Evolutionary conservation across 2,797 vertebrate species (phyloP).

Genomic region (Enoplosus armatus): DNA sequence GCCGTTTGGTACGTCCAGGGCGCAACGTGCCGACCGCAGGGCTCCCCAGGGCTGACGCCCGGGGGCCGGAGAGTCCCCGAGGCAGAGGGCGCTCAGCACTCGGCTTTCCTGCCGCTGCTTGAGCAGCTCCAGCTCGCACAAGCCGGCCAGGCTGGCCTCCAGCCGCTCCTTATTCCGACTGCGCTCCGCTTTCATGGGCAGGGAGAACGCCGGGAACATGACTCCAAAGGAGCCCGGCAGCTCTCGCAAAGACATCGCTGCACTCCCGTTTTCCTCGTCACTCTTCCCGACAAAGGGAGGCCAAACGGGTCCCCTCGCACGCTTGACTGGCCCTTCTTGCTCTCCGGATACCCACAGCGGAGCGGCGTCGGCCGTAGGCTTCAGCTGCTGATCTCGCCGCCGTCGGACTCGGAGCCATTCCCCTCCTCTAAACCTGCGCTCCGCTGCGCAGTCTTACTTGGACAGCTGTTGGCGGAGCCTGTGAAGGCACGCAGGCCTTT

Average conservation of each 20-base stretch:
- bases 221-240: neutral
- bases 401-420: slow-evolving; percentile 24
- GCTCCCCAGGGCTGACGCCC: slow-evolving; percentile 68
- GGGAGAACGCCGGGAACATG: slow-evolving; percentile 85
- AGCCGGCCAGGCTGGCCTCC: slow-evolving; percentile 88
- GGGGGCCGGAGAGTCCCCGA: slow-evolving; percentile 71
- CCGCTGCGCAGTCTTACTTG: slow-evolving; percentile 10
- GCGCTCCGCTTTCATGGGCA: slow-evolving; percentile 86
- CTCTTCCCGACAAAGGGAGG: neutral
- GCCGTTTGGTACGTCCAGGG: slow-evolving; percentile 36
- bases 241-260: slow-evolving; percentile 33
- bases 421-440: slow-evolving; percentile 29
- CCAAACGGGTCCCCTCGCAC: neutral
- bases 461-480: slow-evolving; percentile 49
- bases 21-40: slow-evolving; percentile 53
- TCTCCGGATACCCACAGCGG: neutral
- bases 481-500: slow-evolving; percentile 22
- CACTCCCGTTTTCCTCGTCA: neutral
- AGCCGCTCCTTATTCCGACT: slow-evolving; percentile 87
- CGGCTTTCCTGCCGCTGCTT: slow-evolving; percentile 89
- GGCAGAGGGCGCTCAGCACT: slow-evolving; percentile 86
- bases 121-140: slow-evolving; percentile 90
- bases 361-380: neutral
- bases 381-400: slow-evolving; percentile 20
- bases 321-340: neutral